Evolutionary conservation across 1,140 invertebrate species (phyloP), one percentile per base, ranked within the genome.

Genomic region (Drosophila serrata): DNA sequence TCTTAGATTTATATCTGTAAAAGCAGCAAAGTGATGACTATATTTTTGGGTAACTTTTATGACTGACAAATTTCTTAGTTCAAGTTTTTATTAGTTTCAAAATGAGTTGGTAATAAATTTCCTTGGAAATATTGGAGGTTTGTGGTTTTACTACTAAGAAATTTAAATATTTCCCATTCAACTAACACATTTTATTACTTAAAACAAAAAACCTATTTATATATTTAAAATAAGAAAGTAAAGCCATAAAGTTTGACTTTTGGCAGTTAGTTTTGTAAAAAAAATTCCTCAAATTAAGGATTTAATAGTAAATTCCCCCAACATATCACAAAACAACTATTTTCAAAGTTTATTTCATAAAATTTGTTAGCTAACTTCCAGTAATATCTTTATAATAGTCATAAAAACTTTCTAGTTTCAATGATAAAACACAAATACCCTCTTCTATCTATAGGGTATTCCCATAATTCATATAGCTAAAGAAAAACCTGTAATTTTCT

Each of bases 401-500:
- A n/a, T n/a, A n/a, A n/a, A n/a, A n/a, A n/a, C n/a, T n/a, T n/a
- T n/a, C n/a, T 24, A 24, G 24, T 24, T 24, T 24, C 0, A 6
- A 3, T 35, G 2, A 17, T 7, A 51, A 51, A 51, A 51, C n/a
- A 4, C 11, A 53, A 9, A 37, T n/a, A 53, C 12, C 17, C 33
- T 37, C 33, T 2, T 0, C 13, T 11, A 1, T 55, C 19, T 37
- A 37, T 37, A 65, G 65, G 22, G 65, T 68, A 69, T 40, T 35
- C 12, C 4, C 27, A 35, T 24, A 51, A 6, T 5, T 65, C 64
- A 17, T 37, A 12, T n/a, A 9, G 19, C 37, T 8, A 6, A 35
- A 33, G 17, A n/a, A 48, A 49, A 67, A 35, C 22, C 62, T 35
- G 58, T 63, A 19, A 37, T 31, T 35, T 29, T 35, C 62, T 35